Evolutionary conservation across 2,888 invertebrate genomes (phyloP).

Genomic region (Odiellus spinosus): DNA sequence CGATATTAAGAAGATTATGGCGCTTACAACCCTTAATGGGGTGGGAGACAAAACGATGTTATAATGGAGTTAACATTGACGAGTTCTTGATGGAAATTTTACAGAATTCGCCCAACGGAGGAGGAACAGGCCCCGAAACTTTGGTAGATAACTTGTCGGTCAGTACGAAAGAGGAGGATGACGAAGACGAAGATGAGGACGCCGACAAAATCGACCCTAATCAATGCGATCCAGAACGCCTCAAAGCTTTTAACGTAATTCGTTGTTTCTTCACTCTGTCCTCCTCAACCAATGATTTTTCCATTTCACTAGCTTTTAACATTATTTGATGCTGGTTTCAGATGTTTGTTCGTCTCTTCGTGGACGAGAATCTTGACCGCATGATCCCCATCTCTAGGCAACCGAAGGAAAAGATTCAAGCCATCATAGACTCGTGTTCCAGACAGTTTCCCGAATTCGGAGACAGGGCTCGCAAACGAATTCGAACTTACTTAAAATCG

Average conservation of each 20-base stretch:
- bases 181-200: constrained; percentile 40
- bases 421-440: constrained; percentile 90
- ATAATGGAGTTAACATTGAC: no score
- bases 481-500: constrained; percentile 86
- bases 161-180: constrained; percentile 19
- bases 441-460: constrained; percentile 93
- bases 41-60: no score
- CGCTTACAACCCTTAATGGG: no score
- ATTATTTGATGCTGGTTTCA: no score
- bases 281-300: background rate
- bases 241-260: constrained; percentile 89
- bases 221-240: constrained; percentile 75
- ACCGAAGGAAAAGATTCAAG: constrained; percentile 94
- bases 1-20: no score
- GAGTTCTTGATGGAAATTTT: no score
- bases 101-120: no score
- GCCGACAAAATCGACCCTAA: constrained; percentile 81
- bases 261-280: background rate
- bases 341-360: constrained; percentile 95
- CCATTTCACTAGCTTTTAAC: constrained; percentile 1
- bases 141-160: constrained; percentile 11
- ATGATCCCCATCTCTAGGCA: constrained; percentile 95
- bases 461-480: constrained; percentile 81
- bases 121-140: constrained; percentile 2
- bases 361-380: constrained; percentile 88